Evolutionary conservation across 2,888 invertebrate species (phyloP), one percentile per base, ranked within the genome.

Genomic region (Rhagium mordax): DNA sequence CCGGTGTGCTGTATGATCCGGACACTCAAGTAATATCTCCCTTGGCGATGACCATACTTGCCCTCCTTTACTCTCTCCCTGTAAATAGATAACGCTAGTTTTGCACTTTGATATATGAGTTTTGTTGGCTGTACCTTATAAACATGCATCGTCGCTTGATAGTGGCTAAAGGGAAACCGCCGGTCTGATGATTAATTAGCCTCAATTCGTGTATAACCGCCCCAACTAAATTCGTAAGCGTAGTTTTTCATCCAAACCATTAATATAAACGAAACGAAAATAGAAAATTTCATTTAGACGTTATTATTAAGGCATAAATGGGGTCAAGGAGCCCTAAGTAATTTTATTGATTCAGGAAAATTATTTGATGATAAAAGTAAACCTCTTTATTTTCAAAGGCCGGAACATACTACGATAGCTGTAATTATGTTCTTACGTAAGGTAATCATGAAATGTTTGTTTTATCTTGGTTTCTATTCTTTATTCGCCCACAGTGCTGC

Each of bases 11-110:
- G 80, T 82, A 82, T 80, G 82, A 81, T 80, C 81, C 79, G 77
- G 78, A 76, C 81, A 78, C 81, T 82, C 79, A 80, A 79, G 79
- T 82, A 83, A 84, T 83, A 83, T 81, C 81, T 82, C 84, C 82
- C 81, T 59, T 18, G 82, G 74, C 65, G 65, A 33, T 65, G 51
- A 15, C 29, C 65, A 21, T 53, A 41, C 33, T 53, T 29, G 53
- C 20, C 33, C 33, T 27, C 15, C 65, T 20, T 15, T 29, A 10
- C 49, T 51, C 64, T 20, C 49, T 51, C 51, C 51, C 49, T 13
- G 49, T 51, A 27, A 27, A 51, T 64, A 48, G 27, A 64, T 64
- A 29, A 49, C 47, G 64, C n/a, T 64, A 64, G 64, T 49, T 51
- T 49, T 51, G 53, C 53, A 53, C 65, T 65, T 33, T 65, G 65